These are phyloP conservation scores for Drosophila ustulata DNA, from an alignment of 2,888 invertebrate species.

Conservation along the genomic window DNA sequence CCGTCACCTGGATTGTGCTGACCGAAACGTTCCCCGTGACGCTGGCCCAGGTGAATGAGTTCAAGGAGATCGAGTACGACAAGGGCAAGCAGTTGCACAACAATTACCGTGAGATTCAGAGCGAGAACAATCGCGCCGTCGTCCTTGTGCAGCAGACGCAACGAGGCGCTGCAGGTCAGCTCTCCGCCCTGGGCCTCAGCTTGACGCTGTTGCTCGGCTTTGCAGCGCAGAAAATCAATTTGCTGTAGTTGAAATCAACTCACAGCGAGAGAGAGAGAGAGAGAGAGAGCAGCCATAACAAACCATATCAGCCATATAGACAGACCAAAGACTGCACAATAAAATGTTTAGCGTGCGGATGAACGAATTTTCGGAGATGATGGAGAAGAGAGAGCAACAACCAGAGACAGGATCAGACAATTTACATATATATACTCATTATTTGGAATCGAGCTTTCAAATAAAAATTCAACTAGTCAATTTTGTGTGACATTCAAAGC, in stretches of 20 bases:
- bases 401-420: slow-evolving; percentile 50
- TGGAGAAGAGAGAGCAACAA: slow-evolving; percentile 31
- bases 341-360: slow-evolving; percentile 20
- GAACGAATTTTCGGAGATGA: slow-evolving; percentile 39
- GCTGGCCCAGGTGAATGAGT: slow-evolving; percentile 85
- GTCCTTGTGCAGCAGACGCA: slow-evolving; percentile 64
- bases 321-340: slow-evolving; percentile 60
- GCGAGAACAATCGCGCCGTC: slow-evolving; percentile 78
- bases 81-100: slow-evolving; percentile 83
- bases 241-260: slow-evolving; percentile 18
- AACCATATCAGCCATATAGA: slow-evolving; percentile 13
- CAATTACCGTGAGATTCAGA: slow-evolving; percentile 85
- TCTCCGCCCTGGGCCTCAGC: slow-evolving; percentile 39
- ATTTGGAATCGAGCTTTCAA: slow-evolving; percentile 56
- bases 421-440: slow-evolving; percentile 53
- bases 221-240: slow-evolving; percentile 12
- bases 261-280: background rate
- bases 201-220: slow-evolving; percentile 49
- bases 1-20: slow-evolving; percentile 90
- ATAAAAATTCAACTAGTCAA: slow-evolving; percentile 67
- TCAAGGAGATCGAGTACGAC: slow-evolving; percentile 83
- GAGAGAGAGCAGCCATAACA: background rate
- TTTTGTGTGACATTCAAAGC: slow-evolving; percentile 67
- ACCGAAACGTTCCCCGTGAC: slow-evolving; percentile 86
- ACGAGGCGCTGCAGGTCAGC: slow-evolving; percentile 37